Conservation (phyloP, 2,113 vertebrate genomes). For the Fulmarus glacialis region DNA sequence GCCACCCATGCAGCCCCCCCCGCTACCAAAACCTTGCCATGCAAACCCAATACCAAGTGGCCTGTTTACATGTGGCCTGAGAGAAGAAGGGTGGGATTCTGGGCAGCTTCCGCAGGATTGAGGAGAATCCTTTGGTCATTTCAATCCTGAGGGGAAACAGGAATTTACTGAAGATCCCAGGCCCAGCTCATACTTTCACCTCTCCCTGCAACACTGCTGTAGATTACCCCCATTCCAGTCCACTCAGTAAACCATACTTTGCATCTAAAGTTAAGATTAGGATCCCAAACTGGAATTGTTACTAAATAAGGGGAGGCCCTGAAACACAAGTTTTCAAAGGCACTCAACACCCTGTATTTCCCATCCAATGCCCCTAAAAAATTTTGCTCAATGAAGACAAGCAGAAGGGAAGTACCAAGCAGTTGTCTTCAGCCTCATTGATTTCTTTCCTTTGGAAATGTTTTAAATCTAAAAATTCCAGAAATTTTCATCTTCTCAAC, state of each 20-base stretch:
- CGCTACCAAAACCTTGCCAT: background rate
- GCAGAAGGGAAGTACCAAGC: background rate
- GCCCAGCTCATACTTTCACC: background rate
- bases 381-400: background rate
- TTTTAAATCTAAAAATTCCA: background rate
- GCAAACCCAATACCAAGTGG: background rate
- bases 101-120: background rate
- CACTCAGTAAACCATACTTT: background rate
- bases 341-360: background rate
- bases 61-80: background rate
- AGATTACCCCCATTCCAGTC: background rate
- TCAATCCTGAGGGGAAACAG: background rate
- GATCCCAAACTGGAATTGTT: background rate
- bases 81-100: background rate
- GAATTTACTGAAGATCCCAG: background rate
- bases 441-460: background rate
- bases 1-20: background rate
- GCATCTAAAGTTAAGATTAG: background rate
- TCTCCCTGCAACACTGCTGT: background rate
- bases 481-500: background rate
- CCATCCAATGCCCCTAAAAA: fast-evolving
- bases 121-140: background rate
- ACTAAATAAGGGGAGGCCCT: background rate
- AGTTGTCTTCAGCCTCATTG: background rate
- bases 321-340: background rate